These are phyloP conservation scores for Microhierax caerulescens DNA, from an alignment of 2,797 vertebrate genomes.

Conservation along the genomic window DNA sequence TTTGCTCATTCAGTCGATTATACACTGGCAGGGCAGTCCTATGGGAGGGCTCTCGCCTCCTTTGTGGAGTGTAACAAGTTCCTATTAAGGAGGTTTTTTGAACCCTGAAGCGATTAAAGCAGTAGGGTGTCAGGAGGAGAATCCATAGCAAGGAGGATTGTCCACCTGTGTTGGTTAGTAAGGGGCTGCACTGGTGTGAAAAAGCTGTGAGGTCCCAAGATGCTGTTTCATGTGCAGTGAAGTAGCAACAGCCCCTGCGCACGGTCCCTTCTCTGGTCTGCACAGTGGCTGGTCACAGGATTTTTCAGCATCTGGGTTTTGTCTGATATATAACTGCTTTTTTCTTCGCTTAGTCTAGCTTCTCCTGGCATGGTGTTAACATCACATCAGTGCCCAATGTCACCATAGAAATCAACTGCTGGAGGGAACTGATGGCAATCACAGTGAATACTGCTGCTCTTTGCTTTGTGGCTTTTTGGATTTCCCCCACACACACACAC, in stretches of 20 bases:
- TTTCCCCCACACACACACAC: no score
- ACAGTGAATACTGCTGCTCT: not conserved
- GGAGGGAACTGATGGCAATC: not conserved
- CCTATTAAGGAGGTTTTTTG: not conserved
- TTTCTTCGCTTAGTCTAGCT: not conserved
- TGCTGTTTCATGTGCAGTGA: not conserved
- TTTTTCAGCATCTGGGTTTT: not conserved
- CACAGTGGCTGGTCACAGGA: not conserved
- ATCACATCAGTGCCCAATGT: not conserved
- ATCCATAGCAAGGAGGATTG: not conserved
- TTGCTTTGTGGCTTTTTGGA: not conserved
- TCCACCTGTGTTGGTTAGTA: not conserved
- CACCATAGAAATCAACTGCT: not conserved
- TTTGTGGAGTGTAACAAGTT: not conserved
- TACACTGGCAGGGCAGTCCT: not conserved
- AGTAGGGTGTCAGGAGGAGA: not conserved
- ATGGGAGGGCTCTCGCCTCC: rapidly evolving
- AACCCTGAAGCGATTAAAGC: not conserved
- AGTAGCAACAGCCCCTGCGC: not conserved
- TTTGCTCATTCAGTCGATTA: not conserved
- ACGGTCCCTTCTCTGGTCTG: not conserved
- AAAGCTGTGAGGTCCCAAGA: not conserved
- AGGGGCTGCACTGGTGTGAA: not conserved
- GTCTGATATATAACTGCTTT: not conserved
- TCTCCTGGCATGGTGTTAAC: not conserved